These are phyloP conservation scores for Ibidorhyncha struthersii DNA, from an alignment of 2,113 vertebrate species.

Conservation along the genomic window DNA sequence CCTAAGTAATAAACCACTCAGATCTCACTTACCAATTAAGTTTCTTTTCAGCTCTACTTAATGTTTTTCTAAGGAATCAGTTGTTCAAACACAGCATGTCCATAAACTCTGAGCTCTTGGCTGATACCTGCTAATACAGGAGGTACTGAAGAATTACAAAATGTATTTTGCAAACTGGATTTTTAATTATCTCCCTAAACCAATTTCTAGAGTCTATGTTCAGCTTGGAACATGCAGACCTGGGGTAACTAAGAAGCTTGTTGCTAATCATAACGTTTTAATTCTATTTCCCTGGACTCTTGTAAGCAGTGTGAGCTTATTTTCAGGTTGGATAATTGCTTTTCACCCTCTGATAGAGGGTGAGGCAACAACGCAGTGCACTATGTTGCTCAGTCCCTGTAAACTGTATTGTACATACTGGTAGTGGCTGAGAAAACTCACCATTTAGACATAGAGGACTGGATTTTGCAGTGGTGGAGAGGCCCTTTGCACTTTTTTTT, in stretches of 20 bases:
- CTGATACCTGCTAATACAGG: neutral
- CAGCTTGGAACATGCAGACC: neutral
- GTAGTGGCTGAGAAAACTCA: neutral
- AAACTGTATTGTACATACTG: neutral
- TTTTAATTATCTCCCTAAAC: neutral
- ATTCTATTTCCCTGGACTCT: neutral
- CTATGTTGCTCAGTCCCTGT: neutral
- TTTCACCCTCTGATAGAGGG: neutral
- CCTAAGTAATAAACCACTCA: neutral
- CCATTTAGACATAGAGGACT: neutral
- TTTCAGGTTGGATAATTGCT: neutral
- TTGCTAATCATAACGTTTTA: neutral
- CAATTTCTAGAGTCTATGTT: neutral
- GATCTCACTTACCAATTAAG: neutral
- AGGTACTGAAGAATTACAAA: neutral
- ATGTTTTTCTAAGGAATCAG: neutral
- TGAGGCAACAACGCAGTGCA: neutral
- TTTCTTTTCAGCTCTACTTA: neutral
- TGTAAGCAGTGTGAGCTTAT: neutral
- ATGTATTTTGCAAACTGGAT: neutral
- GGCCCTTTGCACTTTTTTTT: neutral
- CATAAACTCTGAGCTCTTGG: neutral
- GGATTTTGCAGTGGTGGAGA: neutral
- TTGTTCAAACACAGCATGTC: neutral
- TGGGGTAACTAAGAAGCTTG: neutral